phyloP scores from a whole-genome alignment of 1,140 invertebrate species.

The Meloidogyne floridensis region DNA sequence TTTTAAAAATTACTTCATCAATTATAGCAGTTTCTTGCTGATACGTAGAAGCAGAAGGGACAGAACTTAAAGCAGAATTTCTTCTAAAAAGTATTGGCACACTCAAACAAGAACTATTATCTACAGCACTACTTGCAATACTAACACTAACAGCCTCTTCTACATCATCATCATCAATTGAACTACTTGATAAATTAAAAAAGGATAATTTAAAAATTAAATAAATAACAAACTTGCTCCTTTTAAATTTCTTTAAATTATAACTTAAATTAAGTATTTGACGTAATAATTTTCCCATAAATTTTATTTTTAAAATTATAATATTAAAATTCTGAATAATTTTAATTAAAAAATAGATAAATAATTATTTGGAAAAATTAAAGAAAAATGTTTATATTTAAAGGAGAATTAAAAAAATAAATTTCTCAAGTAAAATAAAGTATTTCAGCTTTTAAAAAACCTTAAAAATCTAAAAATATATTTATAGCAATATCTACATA shows the following conservation, averaged over 20 bases:
- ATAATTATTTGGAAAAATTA: not conserved
- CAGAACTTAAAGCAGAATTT: constrained; percentile 20
- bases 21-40: constrained; percentile 55
- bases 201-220: not conserved
- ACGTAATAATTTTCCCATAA: not conserved
- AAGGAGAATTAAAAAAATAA: no score
- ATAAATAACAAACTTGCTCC: constrained; percentile 1
- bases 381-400: no score
- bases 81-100: constrained; percentile 47
- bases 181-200: constrained; percentile 34
- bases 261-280: constrained; percentile 7
- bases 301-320: not conserved
- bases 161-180: constrained; percentile 32
- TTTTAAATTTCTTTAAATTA: constrained; percentile 1
- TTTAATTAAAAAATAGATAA: not conserved
- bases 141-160: constrained; percentile 11
- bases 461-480: no score
- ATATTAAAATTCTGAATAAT: not conserved
- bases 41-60: not conserved
- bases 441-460: no score
- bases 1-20: constrained; percentile 39
- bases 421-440: no score
- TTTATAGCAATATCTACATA: no score
- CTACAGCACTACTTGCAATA: constrained; percentile 33
- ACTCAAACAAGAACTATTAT: constrained; percentile 22